These are phyloP conservation scores for Dyspetes luteomarginatus DNA, from an alignment of 2,888 invertebrate species.

Conservation along the genomic window DNA sequence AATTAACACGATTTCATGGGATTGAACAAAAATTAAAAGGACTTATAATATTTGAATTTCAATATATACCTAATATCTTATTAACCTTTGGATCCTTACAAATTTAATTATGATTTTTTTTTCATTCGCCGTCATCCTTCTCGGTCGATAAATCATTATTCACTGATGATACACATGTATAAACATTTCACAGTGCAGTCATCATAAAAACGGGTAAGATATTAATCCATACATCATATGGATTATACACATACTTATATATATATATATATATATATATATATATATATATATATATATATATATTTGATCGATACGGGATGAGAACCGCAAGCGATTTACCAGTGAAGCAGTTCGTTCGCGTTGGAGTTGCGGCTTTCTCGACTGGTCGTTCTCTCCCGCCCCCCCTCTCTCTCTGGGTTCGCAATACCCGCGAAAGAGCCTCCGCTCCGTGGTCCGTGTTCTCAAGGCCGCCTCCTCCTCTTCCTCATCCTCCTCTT, in stretches of 20 bases:
- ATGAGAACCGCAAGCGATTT: conserved; percentile 82
- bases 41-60: not conserved
- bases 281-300: not conserved
- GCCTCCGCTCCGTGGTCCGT: conserved; percentile 76
- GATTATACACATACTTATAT: not conserved
- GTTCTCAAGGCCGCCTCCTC: conserved; percentile 82
- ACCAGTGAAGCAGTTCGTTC: conserved; percentile 81
- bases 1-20: not conserved
- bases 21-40: not conserved
- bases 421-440: conserved; percentile 52
- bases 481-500: conserved; percentile 74
- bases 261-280: not conserved
- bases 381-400: conserved; percentile 73
- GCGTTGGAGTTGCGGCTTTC: conserved; percentile 79
- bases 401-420: conserved; percentile 62
- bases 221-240: not conserved
- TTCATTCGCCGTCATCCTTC: not conserved
- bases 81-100: not conserved
- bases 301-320: conserved; percentile 60
- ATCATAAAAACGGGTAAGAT: not conserved
- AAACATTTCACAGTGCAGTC: not conserved
- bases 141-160: conserved; percentile 1
- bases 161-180: not conserved
- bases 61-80: not conserved
- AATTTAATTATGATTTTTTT: not conserved